phyloP scores from a whole-genome alignment of 2,888 invertebrate species.

The Chloroclystis v-ata region DNA sequence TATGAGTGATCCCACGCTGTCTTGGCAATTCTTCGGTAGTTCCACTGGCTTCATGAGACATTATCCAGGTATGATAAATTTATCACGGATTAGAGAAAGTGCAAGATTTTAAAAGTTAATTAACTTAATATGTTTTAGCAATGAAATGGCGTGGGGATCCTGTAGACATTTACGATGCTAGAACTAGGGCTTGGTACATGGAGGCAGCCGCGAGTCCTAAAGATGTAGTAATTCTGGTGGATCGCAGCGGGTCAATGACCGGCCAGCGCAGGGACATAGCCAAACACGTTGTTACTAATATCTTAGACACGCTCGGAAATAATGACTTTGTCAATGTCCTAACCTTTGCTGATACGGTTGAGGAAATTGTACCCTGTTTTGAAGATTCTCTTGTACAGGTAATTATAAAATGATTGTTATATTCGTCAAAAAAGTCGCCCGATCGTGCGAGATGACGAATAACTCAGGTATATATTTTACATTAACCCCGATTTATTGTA shows the following conservation, averaged over 20 bases:
- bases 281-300: constrained; percentile 89
- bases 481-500: no score
- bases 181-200: constrained; percentile 97
- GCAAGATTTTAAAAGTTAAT: background rate
- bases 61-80: constrained; percentile 85
- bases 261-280: constrained; percentile 94
- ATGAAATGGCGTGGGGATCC: constrained; percentile 88
- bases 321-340: constrained; percentile 99
- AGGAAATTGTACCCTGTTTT: constrained; percentile 92
- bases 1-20: constrained; percentile 89
- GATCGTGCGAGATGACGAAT: no score
- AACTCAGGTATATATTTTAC: no score
- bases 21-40: constrained; percentile 99
- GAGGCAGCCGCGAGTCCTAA: constrained; percentile 98
- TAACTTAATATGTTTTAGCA: constrained; percentile 59
- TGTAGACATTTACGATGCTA: constrained; percentile 96
- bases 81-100: background rate
- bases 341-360: constrained; percentile 90
- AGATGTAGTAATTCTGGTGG: constrained; percentile 91
- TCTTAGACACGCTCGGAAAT: constrained; percentile 96
- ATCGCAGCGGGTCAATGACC: constrained; percentile 94
- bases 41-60: constrained; percentile 98
- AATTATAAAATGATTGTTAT: no score
- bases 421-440: no score
- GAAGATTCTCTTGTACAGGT: constrained; percentile 93